A percentile compares a stretch with the other conserved stretches of the same genome.
Conservation (phyloP, 2,797 vertebrate genomes). For the Miichthys miiuy region DNA sequence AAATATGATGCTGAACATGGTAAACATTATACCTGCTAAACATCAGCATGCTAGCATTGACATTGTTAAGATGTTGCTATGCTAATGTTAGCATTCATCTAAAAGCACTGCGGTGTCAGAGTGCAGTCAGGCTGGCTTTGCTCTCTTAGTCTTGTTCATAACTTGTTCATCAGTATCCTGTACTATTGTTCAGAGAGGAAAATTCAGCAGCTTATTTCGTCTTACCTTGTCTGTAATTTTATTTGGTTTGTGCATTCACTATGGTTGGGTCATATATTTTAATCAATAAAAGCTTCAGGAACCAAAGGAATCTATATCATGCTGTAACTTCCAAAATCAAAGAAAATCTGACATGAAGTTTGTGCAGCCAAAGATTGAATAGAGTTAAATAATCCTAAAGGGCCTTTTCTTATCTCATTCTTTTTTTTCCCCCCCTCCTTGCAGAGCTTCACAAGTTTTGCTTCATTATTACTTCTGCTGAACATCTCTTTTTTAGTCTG, state of each 20-base stretch:
- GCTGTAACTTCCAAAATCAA: constrained; percentile 49
- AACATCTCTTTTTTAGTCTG: constrained; percentile 77
- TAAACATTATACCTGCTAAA: background rate
- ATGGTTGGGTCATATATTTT: constrained; percentile 40
- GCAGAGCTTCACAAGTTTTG: constrained; percentile 65
- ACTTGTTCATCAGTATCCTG: background rate
- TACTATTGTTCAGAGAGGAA: constrained; percentile 1
- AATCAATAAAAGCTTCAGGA: constrained; percentile 58
- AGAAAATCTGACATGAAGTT: constrained; percentile 52
- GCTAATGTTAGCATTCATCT: background rate
- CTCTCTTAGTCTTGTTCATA: constrained; percentile 5
- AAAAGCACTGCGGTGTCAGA: background rate
- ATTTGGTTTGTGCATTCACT: constrained; percentile 30
- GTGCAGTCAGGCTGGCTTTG: background rate
- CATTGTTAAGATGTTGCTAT: background rate
- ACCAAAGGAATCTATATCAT: constrained; percentile 54
- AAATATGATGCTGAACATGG: background rate
- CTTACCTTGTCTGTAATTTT: constrained; percentile 10
- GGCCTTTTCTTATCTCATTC: constrained; percentile 50
- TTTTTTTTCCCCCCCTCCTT: constrained; percentile 16
- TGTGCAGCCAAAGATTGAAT: constrained; percentile 49
- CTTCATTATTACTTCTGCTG: constrained; percentile 76
- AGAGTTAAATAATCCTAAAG: constrained; percentile 65
- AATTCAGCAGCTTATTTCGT: background rate
- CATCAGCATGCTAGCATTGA: background rate